Evolutionary conservation across 2,113 vertebrate genomes (phyloP).

Genomic region (Scalopus aquaticus): DNA sequence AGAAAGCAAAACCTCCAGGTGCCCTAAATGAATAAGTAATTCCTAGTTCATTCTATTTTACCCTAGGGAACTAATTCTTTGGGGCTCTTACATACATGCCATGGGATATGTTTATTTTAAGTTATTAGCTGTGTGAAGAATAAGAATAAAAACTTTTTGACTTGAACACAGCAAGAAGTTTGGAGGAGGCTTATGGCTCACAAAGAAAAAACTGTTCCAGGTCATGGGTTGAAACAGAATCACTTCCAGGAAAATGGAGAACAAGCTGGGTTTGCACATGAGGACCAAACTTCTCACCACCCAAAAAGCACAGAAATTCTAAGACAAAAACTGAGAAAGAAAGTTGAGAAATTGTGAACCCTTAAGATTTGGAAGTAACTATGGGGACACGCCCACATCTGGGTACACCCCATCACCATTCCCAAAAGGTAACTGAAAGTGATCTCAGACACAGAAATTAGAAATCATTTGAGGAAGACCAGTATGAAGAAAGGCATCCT

Average conservation of each 20-base stretch:
- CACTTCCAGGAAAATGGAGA: background rate
- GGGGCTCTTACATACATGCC: background rate
- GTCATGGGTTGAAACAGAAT: background rate
- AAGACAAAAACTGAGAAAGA: background rate
- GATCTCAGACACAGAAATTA: background rate
- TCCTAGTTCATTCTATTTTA: background rate
- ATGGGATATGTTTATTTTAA: background rate
- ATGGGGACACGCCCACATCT: accelerated
- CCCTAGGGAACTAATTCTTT: background rate
- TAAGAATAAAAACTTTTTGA: background rate
- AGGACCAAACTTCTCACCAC: background rate
- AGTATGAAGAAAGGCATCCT: background rate
- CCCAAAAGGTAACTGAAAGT: background rate
- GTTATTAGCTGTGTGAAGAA: background rate
- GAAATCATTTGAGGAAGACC: background rate
- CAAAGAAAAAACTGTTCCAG: background rate
- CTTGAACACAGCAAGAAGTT: background rate
- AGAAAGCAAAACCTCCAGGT: background rate
- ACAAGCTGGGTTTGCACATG: background rate
- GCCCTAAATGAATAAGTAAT: background rate
- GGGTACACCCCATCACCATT: background rate
- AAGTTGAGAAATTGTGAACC: background rate
- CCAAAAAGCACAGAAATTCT: background rate
- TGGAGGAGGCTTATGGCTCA: background rate
- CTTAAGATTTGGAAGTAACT: background rate